phyloP scores from a whole-genome alignment of 2,113 vertebrate species.

The Lepisosteus oculatus region DNA sequence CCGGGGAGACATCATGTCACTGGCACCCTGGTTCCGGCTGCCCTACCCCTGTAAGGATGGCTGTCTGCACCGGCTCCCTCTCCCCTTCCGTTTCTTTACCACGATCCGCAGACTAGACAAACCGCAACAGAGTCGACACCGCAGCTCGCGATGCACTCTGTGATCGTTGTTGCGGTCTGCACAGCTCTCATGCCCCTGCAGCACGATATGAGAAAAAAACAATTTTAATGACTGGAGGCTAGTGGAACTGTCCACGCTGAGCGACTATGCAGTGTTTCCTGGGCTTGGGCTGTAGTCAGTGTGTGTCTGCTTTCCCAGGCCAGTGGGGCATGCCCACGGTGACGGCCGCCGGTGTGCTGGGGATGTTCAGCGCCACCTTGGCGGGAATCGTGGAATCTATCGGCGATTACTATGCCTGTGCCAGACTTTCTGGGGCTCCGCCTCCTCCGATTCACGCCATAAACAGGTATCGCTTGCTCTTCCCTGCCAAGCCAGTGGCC shows the following conservation, averaged over 20 bases:
- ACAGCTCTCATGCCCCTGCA: too few species aligned
- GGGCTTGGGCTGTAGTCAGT: too few species aligned
- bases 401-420: slow-evolving; percentile 94
- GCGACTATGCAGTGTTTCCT: too few species aligned
- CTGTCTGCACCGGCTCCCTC: not conserved
- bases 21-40: slow-evolving; percentile 87
- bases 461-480: slow-evolving; percentile 73
- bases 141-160: too few species aligned
- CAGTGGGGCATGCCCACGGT: slow-evolving; percentile 94
- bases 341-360: slow-evolving; percentile 84
- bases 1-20: slow-evolving; percentile 84
- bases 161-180: too few species aligned
- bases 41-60: slow-evolving; percentile 88
- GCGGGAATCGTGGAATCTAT: slow-evolving; percentile 94
- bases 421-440: slow-evolving; percentile 84
- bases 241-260: too few species aligned
- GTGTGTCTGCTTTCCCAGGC: slow-evolving; percentile 54
- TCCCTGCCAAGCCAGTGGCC: too few species aligned
- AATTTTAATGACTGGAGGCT: too few species aligned
- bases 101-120: too few species aligned
- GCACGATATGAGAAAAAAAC: too few species aligned
- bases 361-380: slow-evolving; percentile 93
- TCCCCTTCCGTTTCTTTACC: too few species aligned
- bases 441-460: slow-evolving; percentile 90
- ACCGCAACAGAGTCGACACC: too few species aligned